Conservation (phyloP, 2,888 invertebrate genomes). For the Harpagoxenus sublaevis region DNA sequence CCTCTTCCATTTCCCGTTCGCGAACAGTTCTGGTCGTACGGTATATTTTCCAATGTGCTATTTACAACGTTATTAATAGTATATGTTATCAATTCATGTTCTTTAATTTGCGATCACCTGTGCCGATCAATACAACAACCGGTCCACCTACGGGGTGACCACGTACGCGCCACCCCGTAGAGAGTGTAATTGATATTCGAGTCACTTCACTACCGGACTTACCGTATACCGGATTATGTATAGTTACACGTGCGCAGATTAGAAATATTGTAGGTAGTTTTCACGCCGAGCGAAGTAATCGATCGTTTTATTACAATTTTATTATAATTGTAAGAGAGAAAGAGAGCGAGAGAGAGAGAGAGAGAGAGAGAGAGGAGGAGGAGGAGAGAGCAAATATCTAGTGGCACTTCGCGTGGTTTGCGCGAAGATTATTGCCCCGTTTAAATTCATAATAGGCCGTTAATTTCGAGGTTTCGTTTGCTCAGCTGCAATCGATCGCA, state of each 20-base stretch:
- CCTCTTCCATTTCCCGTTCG: neutral
- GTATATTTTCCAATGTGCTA: neutral
- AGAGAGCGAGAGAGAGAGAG: neutral
- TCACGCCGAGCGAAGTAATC: slow-evolving; percentile 29
- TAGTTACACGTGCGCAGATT: neutral
- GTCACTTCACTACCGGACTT: slow-evolving; percentile 21
- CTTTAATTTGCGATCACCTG: slow-evolving; percentile 58
- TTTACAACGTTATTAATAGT: slow-evolving; percentile 47
- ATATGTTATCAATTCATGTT: neutral
- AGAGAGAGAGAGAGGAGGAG: neutral
- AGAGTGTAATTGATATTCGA: slow-evolving; percentile 48
- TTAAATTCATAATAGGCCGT: slow-evolving; percentile 83
- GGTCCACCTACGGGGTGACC: slow-evolving; percentile 69
- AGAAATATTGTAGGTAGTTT: slow-evolving; percentile 45
- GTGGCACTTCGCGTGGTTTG: slow-evolving; percentile 33
- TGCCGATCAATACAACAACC: slow-evolving; percentile 65
- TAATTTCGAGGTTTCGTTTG: slow-evolving; percentile 83
- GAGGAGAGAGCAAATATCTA: neutral
- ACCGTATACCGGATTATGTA: slow-evolving; percentile 32
- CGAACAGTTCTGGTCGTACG: neutral
- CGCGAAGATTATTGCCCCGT: slow-evolving; percentile 70
- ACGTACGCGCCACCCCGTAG: slow-evolving; percentile 19
- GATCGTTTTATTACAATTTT: slow-evolving; percentile 60
- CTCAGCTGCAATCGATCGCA: slow-evolving; percentile 82
- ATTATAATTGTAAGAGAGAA: slow-evolving; percentile 47